Conservation (phyloP, 2,113 vertebrate species). For the Strigops habroptila region DNA sequence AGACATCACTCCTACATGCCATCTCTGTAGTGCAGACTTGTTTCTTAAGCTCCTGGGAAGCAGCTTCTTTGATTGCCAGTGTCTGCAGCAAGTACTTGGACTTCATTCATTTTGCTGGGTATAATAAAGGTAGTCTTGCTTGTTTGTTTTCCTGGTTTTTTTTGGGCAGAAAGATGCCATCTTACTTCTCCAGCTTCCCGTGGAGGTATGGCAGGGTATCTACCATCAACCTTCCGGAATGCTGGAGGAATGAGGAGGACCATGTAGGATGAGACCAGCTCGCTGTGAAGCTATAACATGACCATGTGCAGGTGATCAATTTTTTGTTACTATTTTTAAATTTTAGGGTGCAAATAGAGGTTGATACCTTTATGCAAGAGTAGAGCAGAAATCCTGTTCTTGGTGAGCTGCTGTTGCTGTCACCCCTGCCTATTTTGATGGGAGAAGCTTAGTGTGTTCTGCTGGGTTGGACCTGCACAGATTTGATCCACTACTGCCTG, state of each 20-base stretch:
- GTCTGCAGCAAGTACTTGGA: neutral
- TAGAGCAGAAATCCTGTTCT: neutral
- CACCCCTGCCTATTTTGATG: neutral
- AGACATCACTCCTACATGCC: accelerated
- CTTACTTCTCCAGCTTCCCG: neutral
- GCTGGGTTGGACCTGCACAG: neutral
- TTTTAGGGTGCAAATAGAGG: neutral
- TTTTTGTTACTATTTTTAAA: neutral
- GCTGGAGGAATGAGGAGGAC: neutral
- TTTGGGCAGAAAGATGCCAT: neutral
- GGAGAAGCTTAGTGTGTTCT: neutral
- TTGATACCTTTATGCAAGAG: neutral
- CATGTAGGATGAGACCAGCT: neutral
- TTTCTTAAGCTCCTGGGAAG: neutral
- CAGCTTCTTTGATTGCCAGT: neutral
- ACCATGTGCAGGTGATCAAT: neutral
- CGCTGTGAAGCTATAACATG: neutral
- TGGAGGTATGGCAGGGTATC: neutral
- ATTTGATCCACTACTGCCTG: neutral
- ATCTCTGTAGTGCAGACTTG: neutral
- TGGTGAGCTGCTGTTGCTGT: neutral
- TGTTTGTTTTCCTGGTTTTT: neutral
- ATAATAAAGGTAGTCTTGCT: neutral
- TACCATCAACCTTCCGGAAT: neutral
- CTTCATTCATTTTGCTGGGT: neutral